Conservation (phyloP, 2,888 invertebrate genomes). For the Eurois occulta region DNA sequence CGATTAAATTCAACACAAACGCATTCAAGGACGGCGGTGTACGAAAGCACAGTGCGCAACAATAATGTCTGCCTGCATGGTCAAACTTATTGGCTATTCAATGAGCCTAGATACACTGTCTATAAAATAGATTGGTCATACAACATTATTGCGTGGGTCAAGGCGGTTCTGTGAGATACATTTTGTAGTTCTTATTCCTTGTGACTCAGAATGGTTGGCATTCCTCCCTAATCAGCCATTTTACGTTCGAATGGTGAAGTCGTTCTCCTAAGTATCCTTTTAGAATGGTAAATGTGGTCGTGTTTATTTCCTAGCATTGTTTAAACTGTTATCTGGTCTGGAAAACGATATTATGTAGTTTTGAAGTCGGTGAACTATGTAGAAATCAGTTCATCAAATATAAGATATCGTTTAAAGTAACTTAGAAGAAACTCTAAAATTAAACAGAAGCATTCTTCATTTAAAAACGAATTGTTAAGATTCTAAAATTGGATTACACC, state of each 20-base stretch:
- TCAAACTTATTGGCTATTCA: conserved; percentile 67
- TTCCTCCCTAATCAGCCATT: conserved; percentile 64
- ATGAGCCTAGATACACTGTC: conserved; percentile 65
- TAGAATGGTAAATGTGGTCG: conserved; percentile 57
- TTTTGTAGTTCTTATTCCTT: conserved; percentile 43
- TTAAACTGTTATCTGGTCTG: conserved; percentile 52
- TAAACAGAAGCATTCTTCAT: neutral
- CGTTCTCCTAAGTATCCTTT: conserved; percentile 62
- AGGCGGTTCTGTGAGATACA: conserved; percentile 61
- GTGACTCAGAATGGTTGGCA: conserved; percentile 58
- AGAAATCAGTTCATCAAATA: conserved; percentile 2
- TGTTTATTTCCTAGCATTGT: conserved; percentile 47
- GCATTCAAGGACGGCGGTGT: conserved; percentile 76
- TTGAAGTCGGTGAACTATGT: conserved; percentile 16
- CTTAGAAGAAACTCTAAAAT: neutral
- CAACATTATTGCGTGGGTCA: conserved; percentile 64
- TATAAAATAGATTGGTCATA: conserved; percentile 67
- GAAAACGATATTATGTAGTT: conserved; percentile 45
- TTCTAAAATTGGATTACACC: neutral
- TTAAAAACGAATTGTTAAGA: neutral
- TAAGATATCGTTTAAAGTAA: neutral
- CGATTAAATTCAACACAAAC: conserved; percentile 70
- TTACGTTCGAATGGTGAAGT: conserved; percentile 55
- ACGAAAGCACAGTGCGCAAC: conserved; percentile 64
- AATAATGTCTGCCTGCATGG: conserved; percentile 59